A percentile compares a stretch with the other conserved stretches of the same genome.
phyloP scores from a whole-genome alignment of 2,888 invertebrate genomes.

The Anarsia innoxiella region DNA sequence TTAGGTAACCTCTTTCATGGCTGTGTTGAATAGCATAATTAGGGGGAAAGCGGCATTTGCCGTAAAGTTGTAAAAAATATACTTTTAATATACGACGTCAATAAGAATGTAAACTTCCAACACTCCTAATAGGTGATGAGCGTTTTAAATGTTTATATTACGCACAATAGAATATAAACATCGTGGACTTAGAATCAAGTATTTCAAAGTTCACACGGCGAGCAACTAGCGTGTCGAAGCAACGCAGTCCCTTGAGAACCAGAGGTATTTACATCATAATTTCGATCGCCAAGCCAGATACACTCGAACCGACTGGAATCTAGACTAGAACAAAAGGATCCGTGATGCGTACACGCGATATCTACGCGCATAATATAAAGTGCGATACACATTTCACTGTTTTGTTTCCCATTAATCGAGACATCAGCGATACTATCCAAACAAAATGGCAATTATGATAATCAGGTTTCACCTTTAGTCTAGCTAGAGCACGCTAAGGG shows the following conservation, averaged over 20 bases:
- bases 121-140: neutral
- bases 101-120: neutral
- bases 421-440: neutral
- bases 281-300: conserved; percentile 8
- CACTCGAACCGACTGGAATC: conserved; percentile 3
- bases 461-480: conserved; percentile 3
- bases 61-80: no score
- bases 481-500: neutral
- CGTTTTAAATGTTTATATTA: no score
- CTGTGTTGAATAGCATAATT: no score
- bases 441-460: conserved; percentile 2
- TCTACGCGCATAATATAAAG: no score
- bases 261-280: conserved; percentile 6
- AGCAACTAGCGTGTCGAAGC: conserved; percentile 25
- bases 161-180: neutral
- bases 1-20: no score
- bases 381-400: conserved; percentile 4
- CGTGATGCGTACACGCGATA: conserved; percentile 12
- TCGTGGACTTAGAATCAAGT: no score
- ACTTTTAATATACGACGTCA: conserved; percentile 3
- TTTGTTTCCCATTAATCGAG: neutral
- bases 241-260: conserved; percentile 24
- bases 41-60: no score
- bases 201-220: conserved; percentile 28
- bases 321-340: conserved; percentile 13